Evolutionary conservation across 2,113 vertebrate genomes (phyloP), one percentile per base, ranked within the genome.

Genomic region (Marmota monax): DNA sequence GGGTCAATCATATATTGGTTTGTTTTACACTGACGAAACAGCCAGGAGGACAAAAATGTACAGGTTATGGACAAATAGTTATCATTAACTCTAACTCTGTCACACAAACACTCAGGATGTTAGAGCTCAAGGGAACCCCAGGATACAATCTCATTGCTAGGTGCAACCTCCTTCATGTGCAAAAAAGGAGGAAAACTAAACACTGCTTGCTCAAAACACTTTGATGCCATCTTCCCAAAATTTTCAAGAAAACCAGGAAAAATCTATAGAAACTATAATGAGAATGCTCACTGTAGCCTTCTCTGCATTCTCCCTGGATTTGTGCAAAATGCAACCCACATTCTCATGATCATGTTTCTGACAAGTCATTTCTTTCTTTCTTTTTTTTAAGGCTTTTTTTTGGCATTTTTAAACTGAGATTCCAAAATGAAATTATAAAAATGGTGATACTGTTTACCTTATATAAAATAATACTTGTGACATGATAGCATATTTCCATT

Each of bases 381-480:
- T 51, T 51, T 51, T 80, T 83, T 48, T 77, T 77, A 65, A 88
- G 23, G 5, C 37, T 88, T 1, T 76, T 61, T 61, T 1, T 76
- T 61, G 48, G 27, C 10, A 22, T 65, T 73, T 25, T 95, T 82
- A 76, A 69, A 95, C 61, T 74, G 2, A 72, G 92, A 95, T 88
- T 58, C 25, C 37, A 88, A 94, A 84, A 56, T 23, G 77, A 4
- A 42, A 82, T 85, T 70, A 91, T 37, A 27, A 92, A 92, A 92
- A 48, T 56, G 51, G 1, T 39, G 88, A 80, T 58, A 34, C 77
- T 48, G 7, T 32, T 73, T 85, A 58, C 7, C 16, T 82, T 76
- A 87, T 18, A 65, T 39, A 94, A 90, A 93, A 27, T 42, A 45
- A 97, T 11, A 42, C 48, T 39, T 92, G 37, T 53, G 82, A 78